Percentiles rank a stretch among this genome's conserved stretches.
Evolutionary conservation across 2,888 invertebrate genomes (phyloP).

Genomic region (Schizaphis graminum): DNA sequence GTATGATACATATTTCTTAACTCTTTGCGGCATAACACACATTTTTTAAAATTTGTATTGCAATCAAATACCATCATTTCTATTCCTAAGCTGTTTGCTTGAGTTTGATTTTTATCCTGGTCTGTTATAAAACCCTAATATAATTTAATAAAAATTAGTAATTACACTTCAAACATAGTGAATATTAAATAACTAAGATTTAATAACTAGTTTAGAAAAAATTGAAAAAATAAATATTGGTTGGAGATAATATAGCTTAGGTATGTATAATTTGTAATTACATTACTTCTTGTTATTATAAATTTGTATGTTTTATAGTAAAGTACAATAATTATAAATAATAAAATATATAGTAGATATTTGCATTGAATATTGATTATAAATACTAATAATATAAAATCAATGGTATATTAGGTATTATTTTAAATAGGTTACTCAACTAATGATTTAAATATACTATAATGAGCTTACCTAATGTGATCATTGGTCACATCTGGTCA

Average conservation of each 20-base stretch:
- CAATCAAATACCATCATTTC: neutral
- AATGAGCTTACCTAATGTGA: neutral
- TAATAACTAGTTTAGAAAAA: constrained; percentile 60
- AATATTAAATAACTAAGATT: neutral
- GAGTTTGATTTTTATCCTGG: neutral
- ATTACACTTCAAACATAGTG: neutral
- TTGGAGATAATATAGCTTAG: neutral
- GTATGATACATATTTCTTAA: neutral
- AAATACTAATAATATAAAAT: too few species aligned
- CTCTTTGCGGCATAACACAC: neutral
- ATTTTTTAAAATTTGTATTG: neutral
- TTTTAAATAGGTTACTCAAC: neutral
- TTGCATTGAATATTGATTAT: too few species aligned
- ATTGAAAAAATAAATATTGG: neutral
- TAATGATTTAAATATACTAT: neutral
- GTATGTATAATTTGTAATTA: too few species aligned
- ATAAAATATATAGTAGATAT: neutral
- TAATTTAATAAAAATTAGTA: neutral
- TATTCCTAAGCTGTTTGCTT: neutral
- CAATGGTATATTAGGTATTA: too few species aligned
- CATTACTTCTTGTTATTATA: neutral
- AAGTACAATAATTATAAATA: neutral
- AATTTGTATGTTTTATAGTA: neutral
- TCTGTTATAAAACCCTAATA: neutral
- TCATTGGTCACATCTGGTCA: too few species aligned